Evolutionary conservation across 1,140 invertebrate genomes (phyloP).

Genomic region (Drosophila sucinea): DNA sequence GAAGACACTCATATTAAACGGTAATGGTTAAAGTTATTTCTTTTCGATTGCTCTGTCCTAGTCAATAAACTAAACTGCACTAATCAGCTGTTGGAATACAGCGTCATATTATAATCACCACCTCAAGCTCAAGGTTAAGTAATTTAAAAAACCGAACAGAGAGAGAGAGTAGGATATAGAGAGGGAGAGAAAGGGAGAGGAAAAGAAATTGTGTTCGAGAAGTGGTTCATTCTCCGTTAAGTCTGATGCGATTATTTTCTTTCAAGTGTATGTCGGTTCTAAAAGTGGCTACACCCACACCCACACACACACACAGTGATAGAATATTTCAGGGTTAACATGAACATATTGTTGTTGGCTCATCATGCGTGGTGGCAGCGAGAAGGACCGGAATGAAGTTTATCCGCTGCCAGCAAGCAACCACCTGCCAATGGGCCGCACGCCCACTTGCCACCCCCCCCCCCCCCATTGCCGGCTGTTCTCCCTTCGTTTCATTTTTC

Average conservation of each 20-base stretch:
- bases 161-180: not conserved
- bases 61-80: too few species aligned
- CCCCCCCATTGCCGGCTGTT: not conserved
- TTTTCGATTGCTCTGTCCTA: not conserved
- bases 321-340: conserved; percentile 78
- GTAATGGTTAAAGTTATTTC: too few species aligned
- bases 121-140: not conserved
- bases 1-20: too few species aligned
- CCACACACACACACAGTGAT: not conserved
- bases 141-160: not conserved
- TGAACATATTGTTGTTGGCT: conserved; percentile 77
- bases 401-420: conserved; percentile 31
- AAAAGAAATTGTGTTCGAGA: not conserved
- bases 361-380: conserved; percentile 56
- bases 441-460: not conserved
- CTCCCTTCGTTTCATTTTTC: conserved; percentile 19
- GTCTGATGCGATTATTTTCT: conserved; percentile 23
- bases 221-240: conserved; percentile 18
- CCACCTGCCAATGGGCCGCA: conserved; percentile 49
- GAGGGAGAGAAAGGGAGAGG: not conserved
- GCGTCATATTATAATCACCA: not conserved
- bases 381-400: not conserved
- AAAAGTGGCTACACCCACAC: conserved; percentile 12
- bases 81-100: not conserved
- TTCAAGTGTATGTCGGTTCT: conserved; percentile 14